These are phyloP conservation scores for Nyctibius bracteatus DNA, from an alignment of 2,113 vertebrate genomes.

Conservation along the genomic window DNA sequence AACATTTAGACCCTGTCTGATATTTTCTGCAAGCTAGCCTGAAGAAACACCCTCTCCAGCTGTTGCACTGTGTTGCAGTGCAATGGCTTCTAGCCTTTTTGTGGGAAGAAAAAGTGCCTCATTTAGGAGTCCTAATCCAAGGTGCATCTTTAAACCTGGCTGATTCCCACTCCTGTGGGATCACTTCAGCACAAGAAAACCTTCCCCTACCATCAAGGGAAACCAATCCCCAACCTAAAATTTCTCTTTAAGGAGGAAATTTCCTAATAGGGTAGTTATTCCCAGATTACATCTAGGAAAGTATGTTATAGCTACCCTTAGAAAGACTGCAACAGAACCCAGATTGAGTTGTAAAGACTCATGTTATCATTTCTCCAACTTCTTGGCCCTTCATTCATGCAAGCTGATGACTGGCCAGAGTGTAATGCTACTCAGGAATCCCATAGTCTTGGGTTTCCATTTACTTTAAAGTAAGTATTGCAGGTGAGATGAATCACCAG, in stretches of 20 bases:
- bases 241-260: background rate
- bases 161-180: background rate
- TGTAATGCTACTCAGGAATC: background rate
- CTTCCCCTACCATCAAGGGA: accelerated
- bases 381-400: background rate
- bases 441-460: background rate
- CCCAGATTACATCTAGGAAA: background rate
- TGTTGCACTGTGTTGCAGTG: background rate
- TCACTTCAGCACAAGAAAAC: background rate
- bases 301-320: background rate
- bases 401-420: background rate
- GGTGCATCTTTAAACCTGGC: background rate
- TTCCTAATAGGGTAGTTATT: background rate
- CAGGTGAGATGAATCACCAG: background rate
- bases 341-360: background rate
- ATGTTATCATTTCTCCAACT: background rate
- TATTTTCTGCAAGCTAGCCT: background rate
- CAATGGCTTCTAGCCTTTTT: background rate
- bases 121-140: background rate
- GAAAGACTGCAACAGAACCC: background rate
- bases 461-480: background rate
- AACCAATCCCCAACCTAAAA: background rate
- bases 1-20: background rate
- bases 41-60: background rate
- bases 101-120: background rate